Percentiles rank a stretch among this genome's conserved stretches.
Evolutionary conservation across 1,140 invertebrate genomes (phyloP).

Genomic region (Gonioctena quinquepunctata): DNA sequence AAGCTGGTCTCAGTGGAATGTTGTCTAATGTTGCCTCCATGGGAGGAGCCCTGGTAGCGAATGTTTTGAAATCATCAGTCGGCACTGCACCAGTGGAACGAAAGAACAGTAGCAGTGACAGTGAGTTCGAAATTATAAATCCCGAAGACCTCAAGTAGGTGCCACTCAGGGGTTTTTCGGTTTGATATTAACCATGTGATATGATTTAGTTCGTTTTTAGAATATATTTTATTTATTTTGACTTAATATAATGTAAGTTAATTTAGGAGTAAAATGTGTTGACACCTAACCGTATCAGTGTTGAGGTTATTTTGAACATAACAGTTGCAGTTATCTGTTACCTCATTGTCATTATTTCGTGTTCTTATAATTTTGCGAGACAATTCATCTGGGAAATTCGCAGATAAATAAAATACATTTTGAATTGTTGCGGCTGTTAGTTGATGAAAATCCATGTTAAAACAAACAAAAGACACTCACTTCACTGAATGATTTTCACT

Average conservation of each 20-base stretch:
- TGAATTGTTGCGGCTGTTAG: no score
- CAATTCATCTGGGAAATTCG: not conserved
- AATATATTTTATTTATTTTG: not conserved
- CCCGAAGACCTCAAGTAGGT: slow-evolving; percentile 25
- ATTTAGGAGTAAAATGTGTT: not conserved
- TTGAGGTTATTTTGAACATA: no score
- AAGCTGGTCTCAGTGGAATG: slow-evolving; percentile 2
- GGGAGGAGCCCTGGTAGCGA: slow-evolving; percentile 29
- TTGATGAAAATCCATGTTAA: no score
- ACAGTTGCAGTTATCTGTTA: no score
- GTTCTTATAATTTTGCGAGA: no score
- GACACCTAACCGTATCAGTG: not conserved
- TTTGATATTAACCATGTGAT: not conserved
- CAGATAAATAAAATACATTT: no score
- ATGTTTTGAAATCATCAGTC: slow-evolving; percentile 14
- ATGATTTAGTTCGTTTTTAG: not conserved
- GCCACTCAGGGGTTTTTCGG: not conserved
- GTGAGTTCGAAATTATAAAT: slow-evolving; percentile 48
- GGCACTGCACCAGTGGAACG: not conserved
- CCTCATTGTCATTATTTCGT: no score
- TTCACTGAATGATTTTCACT: no score
- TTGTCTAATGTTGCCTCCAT: slow-evolving; percentile 9
- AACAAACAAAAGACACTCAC: no score
- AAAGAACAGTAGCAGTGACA: slow-evolving; percentile 40
- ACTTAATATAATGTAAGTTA: not conserved